phyloP scores from a whole-genome alignment of 2,888 invertebrate species.

The Dorcus parallelipipedus region DNA sequence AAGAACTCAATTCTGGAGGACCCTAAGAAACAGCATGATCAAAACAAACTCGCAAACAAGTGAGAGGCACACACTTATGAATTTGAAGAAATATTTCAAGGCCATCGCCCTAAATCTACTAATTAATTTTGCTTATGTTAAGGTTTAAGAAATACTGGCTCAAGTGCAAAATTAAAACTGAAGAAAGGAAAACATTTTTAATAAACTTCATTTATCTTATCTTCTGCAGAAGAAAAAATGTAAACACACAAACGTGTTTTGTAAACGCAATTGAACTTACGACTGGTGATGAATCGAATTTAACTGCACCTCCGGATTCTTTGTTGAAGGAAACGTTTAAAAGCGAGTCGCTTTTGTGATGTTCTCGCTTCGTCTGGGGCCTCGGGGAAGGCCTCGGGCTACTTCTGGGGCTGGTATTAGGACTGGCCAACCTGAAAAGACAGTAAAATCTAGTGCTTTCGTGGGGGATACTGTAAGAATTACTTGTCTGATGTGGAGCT shows the following conservation, averaged over 20 bases:
- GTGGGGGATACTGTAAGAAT: background rate
- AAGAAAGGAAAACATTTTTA: no score
- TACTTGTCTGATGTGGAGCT: conserved; percentile 17
- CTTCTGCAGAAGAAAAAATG: no score
- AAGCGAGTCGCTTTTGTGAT: conserved; percentile 37
- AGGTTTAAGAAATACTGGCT: no score
- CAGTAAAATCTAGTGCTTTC: background rate
- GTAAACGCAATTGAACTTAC: conserved; percentile 8
- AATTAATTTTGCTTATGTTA: no score
- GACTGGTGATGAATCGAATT: conserved; percentile 17
- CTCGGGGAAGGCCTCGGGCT: conserved; percentile 55
- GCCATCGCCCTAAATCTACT: background rate
- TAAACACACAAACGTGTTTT: background rate
- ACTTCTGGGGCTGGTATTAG: conserved; percentile 48
- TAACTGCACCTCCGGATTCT: conserved; percentile 14
- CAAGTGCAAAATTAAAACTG: no score
- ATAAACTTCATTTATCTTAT: no score
- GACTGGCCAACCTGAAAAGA: conserved; percentile 39
- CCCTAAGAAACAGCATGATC: background rate
- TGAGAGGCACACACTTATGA: no score
- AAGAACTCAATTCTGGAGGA: conserved; percentile 6
- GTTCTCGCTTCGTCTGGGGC: conserved; percentile 42
- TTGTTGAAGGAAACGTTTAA: conserved; percentile 15
- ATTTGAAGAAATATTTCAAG: background rate
- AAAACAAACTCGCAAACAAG: no score